Percentiles rank a stretch among this genome's conserved stretches.
phyloP scores from a whole-genome alignment of 2,797 vertebrate genomes.

The Anableps anableps region DNA sequence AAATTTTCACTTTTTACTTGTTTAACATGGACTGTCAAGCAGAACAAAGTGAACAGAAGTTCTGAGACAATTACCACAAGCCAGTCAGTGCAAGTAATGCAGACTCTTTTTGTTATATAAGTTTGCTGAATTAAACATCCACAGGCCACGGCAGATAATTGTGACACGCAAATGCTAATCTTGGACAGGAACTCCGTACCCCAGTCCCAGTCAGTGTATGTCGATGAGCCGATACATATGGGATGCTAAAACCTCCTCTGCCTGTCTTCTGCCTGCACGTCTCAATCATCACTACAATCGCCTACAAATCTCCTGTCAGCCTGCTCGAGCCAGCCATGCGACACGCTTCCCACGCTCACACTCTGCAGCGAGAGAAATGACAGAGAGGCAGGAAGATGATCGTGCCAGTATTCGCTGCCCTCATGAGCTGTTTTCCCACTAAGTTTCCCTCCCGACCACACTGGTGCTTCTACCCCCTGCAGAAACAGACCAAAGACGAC shows the following conservation, averaged over 20 bases:
- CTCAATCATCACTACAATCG: conserved; percentile 38
- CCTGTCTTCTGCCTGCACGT: conserved; percentile 28
- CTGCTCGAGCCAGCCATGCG: conserved; percentile 37
- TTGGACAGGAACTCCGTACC: conserved; percentile 7
- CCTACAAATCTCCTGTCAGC: conserved; percentile 59
- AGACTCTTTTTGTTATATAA: conserved; percentile 24
- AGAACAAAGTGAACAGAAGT: background rate
- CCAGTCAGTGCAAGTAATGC: background rate
- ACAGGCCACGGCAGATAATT: conserved; percentile 27
- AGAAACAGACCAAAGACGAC: background rate
- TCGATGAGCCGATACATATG: conserved; percentile 39
- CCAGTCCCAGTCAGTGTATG: conserved; percentile 1
- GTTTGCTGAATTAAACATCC: conserved; percentile 28
- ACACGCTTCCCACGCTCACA: conserved; percentile 38
- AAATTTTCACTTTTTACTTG: background rate
- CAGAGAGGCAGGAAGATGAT: conserved; percentile 24
- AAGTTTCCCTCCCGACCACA: conserved; percentile 11
- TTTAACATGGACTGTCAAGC: background rate
- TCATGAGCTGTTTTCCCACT: conserved; percentile 6
- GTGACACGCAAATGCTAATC: conserved; percentile 32
- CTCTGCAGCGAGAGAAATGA: conserved; percentile 33
- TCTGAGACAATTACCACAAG: too few relatives aligned
- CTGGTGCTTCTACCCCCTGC: background rate
- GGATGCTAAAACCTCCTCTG: conserved; percentile 47
- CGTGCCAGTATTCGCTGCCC: conserved; percentile 23